Percentiles rank a stretch among this genome's conserved stretches.
phyloP scores from a whole-genome alignment of 2,888 invertebrate genomes.

The Calephelis perditalis region DNA sequence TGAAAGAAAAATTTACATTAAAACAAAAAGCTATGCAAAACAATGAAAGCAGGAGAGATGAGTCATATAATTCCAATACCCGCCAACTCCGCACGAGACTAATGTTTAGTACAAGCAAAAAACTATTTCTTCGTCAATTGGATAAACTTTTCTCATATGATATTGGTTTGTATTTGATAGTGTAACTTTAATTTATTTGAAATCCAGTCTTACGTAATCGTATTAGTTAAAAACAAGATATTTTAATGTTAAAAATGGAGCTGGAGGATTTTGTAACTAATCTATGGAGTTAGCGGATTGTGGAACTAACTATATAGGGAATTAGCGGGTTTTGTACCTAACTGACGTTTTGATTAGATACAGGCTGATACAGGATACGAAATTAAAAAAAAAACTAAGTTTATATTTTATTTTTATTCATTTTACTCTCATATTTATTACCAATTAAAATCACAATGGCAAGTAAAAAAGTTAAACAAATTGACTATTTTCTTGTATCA shows the following conservation, averaged over 20 bases:
- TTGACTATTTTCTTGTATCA: no score
- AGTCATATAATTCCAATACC: no score
- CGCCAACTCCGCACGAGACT: not conserved
- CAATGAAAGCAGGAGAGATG: no score
- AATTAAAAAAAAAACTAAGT: no score
- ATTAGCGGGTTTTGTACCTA: no score
- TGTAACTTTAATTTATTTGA: constrained; percentile 10
- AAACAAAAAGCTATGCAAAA: no score
- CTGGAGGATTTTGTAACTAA: not conserved
- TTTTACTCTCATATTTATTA: no score
- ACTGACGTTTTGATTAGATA: no score
- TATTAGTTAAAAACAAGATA: not conserved
- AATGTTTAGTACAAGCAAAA: constrained; percentile 10
- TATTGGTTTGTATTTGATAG: constrained; percentile 9
- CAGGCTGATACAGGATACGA: no score
- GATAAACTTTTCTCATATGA: constrained; percentile 7
- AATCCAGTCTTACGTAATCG: constrained; percentile 6
- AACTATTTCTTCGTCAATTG: constrained; percentile 11
- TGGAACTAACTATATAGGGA: not conserved
- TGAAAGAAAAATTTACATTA: no score
- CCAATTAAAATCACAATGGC: not conserved
- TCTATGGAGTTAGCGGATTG: not conserved
- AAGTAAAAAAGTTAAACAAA: not conserved
- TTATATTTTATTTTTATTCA: not conserved
- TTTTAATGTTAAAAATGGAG: not conserved